Base-by-base conservation (phyloP, 2,797 vertebrate species). In the Podargus strigoides region DNA sequence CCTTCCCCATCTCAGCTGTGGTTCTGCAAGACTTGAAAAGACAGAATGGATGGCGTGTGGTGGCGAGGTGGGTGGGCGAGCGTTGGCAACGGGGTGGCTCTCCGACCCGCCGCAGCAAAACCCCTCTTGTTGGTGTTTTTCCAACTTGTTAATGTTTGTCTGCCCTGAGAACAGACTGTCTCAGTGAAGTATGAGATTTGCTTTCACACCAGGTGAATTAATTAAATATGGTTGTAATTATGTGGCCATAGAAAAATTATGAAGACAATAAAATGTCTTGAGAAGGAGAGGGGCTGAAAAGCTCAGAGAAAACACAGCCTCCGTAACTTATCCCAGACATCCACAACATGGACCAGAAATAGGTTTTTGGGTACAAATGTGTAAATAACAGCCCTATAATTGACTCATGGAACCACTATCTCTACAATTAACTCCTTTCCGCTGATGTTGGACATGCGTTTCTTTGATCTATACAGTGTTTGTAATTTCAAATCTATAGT, bases 41-140 rank as follows among this genome's bases (percentile, higher is more conserved):
- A 0, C 0, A n/a, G n/a, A n/a, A n/a, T n/a, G n/a, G n/a, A n/a
- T n/a, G n/a, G n/a, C n/a, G n/a, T n/a, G n/a, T n/a, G n/a, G n/a
- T n/a, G 32, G 28, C 4, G 24, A 2, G 24, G 23, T 3, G 8
- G 16, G 22, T 0, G 5, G 2, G 24, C 1, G 6, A 10, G 42
- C 4, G n/a, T 1, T 3, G 17, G 47, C 3, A 7, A 6, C 8
- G 78, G 46, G 46, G 36, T 0, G 5, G 8, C 14, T 13, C 19
- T 3, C 46, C 16, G 7, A 3, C 6, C 22, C 2, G 2, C 5
- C 18, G 0, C 16, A 20, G 13, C 77, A 78, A 85, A 85, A 18
- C 9, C 30, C n/a, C 58, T 16, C 5, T 1, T 24, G 27, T 49
- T 12, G 26, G 41, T 11, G 6, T 50, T 42, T 53, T 46, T 42